Evolutionary conservation across 2,113 vertebrate species (phyloP).

Genomic region (Periophthalmus modestus): DNA sequence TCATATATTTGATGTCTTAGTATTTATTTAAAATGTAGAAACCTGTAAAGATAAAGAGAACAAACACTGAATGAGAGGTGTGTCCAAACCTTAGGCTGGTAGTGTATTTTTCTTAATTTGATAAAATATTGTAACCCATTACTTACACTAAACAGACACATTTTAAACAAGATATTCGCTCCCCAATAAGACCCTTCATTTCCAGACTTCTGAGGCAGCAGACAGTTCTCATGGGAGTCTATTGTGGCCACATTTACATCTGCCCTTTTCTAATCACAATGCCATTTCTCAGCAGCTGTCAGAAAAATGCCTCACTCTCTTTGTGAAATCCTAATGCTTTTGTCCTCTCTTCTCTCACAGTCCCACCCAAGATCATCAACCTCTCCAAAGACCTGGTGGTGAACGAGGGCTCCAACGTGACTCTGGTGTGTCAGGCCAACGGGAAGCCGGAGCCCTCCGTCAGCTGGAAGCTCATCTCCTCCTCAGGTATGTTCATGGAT

Average conservation of each 20-base stretch:
- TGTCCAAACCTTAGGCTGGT: too few relatives aligned
- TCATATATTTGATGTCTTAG: too few relatives aligned
- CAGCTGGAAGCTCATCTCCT: constrained; percentile 77
- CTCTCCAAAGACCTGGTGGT: constrained; percentile 75
- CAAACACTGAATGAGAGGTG: too few relatives aligned
- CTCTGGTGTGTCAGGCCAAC: constrained; percentile 78
- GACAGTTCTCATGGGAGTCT: background rate
- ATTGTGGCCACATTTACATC: constrained; percentile 6
- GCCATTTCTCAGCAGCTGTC: background rate
- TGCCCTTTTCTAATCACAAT: constrained; percentile 8
- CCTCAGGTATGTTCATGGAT: constrained; percentile 62
- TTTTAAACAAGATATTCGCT: background rate
- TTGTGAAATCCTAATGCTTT: background rate
- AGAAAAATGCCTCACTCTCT: background rate
- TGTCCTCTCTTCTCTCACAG: constrained; percentile 53
- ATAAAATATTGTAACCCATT: background rate
- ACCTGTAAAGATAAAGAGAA: too few relatives aligned
- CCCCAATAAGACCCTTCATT: background rate
- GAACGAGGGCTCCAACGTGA: constrained; percentile 80
- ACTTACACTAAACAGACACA: background rate
- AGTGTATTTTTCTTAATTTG: too few relatives aligned
- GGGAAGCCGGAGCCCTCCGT: constrained; percentile 80
- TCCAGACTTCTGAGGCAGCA: background rate
- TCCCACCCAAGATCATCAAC: constrained; percentile 81
- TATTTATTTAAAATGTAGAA: too few relatives aligned